These are phyloP conservation scores for Drosophila phalerata DNA, from an alignment of 2,888 invertebrate species.

Conservation along the genomic window DNA sequence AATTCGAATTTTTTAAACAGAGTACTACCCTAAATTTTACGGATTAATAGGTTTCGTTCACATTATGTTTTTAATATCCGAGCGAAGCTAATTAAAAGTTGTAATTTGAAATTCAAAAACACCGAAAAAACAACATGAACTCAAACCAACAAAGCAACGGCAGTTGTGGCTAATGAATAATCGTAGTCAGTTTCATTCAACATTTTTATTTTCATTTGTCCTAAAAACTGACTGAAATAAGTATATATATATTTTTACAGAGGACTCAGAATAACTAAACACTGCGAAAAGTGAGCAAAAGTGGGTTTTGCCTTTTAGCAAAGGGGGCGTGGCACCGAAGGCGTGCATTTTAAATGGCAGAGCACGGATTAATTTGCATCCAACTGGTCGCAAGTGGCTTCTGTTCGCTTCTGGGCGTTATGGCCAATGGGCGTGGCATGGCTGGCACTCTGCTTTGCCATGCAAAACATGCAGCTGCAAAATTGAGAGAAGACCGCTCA, in stretches of 20 bases:
- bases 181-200: conserved; percentile 37
- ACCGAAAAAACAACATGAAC: conserved; percentile 7
- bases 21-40: no score
- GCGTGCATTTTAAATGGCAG: conserved; percentile 43
- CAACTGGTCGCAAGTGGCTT: conserved; percentile 37
- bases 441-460: conserved; percentile 7
- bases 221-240: conserved; percentile 2
- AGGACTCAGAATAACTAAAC: conserved; percentile 19
- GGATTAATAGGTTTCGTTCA: no score
- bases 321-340: conserved; percentile 26
- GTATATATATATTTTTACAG: not conserved
- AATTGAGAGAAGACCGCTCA: conserved; percentile 27
- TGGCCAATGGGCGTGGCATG: conserved; percentile 40
- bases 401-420: conserved; percentile 16
- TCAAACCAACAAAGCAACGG: not conserved
- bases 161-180: conserved; percentile 45
- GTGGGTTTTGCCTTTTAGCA: conserved; percentile 15
- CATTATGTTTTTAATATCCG: not conserved
- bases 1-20: no score
- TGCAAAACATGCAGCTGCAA: conserved; percentile 28
- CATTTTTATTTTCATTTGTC: conserved; percentile 39
- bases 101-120: conserved; percentile 24
- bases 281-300: conserved; percentile 21
- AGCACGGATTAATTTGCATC: conserved; percentile 45
- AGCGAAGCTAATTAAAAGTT: conserved; percentile 31